Evolutionary conservation across 2,797 vertebrate genomes (phyloP).

Genomic region (Crocidura indochinensis): DNA sequence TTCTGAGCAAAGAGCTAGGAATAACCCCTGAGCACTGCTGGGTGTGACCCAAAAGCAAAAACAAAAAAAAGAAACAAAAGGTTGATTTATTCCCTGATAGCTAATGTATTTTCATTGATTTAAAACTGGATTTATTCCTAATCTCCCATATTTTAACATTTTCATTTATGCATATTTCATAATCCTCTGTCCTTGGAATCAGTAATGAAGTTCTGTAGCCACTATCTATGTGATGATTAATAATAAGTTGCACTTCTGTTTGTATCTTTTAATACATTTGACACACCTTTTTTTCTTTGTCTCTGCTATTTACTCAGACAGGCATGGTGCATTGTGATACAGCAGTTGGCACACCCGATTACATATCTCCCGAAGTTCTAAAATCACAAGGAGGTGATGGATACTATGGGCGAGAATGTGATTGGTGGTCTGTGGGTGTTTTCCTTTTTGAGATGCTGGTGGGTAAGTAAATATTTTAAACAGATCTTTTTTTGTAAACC

Average conservation of each 20-base stretch:
- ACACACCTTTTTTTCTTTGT: constrained; percentile 24
- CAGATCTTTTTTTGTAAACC: too few species aligned
- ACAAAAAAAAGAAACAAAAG: too few species aligned
- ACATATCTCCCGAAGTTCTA: constrained; percentile 98
- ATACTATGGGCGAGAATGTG: constrained; percentile 97
- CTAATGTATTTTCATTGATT: too few species aligned
- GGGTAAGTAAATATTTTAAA: too few species aligned
- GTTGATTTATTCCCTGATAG: too few species aligned
- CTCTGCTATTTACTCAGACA: constrained; percentile 90
- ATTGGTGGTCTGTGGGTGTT: constrained; percentile 99
- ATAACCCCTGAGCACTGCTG: too few species aligned
- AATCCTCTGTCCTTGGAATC: background rate
- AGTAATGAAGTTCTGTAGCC: constrained; percentile 30
- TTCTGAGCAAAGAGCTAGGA: too few species aligned
- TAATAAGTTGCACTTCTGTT: background rate
- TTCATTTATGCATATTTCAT: background rate
- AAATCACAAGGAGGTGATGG: constrained; percentile 99
- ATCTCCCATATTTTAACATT: background rate
- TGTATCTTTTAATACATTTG: constrained; percentile 3
- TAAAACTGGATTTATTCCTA: too few species aligned
- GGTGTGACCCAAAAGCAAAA: too few species aligned
- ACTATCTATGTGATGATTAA: background rate
- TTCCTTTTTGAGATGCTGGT: constrained; percentile 99
- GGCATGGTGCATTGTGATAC: constrained; percentile 99
- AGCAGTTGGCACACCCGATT: constrained; percentile 98